phyloP scores from a whole-genome alignment of 2,113 vertebrate genomes.

The Cyphotilapia sp. region DNA sequence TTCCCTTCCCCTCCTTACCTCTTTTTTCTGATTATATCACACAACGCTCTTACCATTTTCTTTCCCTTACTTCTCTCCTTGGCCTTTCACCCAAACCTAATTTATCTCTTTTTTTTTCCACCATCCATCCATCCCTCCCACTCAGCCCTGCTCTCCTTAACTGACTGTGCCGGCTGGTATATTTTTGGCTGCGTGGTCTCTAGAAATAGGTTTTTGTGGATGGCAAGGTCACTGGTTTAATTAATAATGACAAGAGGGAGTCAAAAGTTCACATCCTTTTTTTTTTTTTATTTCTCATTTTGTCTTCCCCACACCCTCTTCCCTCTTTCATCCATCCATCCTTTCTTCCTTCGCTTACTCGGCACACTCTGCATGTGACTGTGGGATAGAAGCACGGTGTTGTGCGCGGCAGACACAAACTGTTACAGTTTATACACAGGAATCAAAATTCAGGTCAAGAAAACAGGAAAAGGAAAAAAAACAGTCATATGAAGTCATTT shows the following conservation, averaged over 20 bases:
- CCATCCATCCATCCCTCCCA: not conserved
- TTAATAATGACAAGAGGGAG: slow-evolving; percentile 54
- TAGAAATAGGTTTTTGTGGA: slow-evolving; percentile 45
- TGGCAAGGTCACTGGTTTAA: slow-evolving; percentile 62
- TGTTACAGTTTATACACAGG: not conserved
- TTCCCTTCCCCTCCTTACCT: not conserved
- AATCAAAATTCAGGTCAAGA: slow-evolving; percentile 53
- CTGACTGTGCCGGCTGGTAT: slow-evolving; percentile 16
- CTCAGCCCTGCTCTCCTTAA: not conserved
- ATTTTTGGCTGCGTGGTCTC: slow-evolving; percentile 45
- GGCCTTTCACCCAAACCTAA: slow-evolving; percentile 44
- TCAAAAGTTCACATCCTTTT: slow-evolving; percentile 35
- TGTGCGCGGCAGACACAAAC: not conserved
- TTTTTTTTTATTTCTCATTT: not conserved
- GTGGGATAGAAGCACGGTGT: not conserved
- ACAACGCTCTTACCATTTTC: not conserved
- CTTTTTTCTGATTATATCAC: not conserved
- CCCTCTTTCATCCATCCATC: not conserved
- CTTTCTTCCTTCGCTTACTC: not conserved
- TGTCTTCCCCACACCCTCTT: not conserved
- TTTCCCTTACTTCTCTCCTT: slow-evolving; percentile 23
- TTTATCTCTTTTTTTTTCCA: slow-evolving; percentile 10
- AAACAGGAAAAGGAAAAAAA: not conserved
- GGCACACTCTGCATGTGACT: not conserved
- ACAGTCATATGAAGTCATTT: not conserved